These are phyloP conservation scores for Dasypogon diadema DNA, from an alignment of 2,888 invertebrate species.

Conservation along the genomic window DNA sequence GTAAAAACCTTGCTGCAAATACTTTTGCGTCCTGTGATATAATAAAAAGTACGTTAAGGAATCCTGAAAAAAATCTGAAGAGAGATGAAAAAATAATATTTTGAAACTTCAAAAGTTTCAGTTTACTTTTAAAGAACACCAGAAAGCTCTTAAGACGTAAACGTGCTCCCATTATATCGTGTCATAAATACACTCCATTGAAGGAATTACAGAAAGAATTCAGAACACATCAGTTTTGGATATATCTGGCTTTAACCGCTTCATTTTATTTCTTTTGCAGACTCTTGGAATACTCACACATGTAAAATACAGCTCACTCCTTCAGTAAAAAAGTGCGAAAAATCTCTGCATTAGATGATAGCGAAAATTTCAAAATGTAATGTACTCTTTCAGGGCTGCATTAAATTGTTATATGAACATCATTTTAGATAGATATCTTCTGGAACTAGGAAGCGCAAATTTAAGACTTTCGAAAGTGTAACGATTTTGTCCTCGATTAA, in stretches of 20 bases:
- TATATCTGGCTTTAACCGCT: not conserved
- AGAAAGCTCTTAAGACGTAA: conserved; percentile 39
- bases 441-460: too few species aligned
- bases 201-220: conserved; percentile 20
- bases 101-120: conserved; percentile 26
- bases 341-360: too few species aligned
- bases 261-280: conserved; percentile 9
- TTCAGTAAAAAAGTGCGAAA: too few species aligned
- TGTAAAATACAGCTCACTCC: not conserved
- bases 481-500: too few species aligned
- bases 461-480: too few species aligned
- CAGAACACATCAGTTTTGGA: not conserved
- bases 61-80: conserved; percentile 31
- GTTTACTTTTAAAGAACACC: conserved; percentile 12
- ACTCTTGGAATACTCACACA: conserved; percentile 9
- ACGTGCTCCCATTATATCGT: conserved; percentile 30
- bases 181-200: conserved; percentile 36
- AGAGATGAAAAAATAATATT: conserved; percentile 9
- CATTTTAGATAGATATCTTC: too few species aligned
- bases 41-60: conserved; percentile 18
- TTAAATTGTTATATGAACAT: too few species aligned
- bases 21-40: conserved; percentile 2
- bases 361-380: too few species aligned
- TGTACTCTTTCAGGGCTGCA: too few species aligned
- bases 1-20: too few species aligned